Evolutionary conservation across 2,888 invertebrate species (phyloP).

Genomic region (Cancer borealis): DNA sequence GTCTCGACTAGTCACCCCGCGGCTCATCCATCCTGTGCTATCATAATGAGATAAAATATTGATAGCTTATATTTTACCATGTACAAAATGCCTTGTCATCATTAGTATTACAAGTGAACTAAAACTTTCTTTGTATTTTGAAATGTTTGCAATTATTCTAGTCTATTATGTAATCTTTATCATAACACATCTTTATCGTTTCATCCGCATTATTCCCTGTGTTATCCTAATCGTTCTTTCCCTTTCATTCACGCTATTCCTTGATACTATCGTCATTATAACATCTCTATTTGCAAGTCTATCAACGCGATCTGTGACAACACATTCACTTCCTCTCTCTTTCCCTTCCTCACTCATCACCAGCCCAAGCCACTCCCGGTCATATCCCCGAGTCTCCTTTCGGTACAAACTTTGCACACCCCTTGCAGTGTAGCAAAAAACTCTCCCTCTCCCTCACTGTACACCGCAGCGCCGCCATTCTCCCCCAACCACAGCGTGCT

Average conservation of each 20-base stretch:
- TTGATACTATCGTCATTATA: not conserved
- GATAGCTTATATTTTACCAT: not conserved
- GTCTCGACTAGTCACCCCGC: not conserved
- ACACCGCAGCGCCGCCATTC: not conserved
- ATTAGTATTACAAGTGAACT: not conserved
- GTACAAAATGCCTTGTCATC: not conserved
- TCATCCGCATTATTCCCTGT: not conserved
- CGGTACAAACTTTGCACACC: slow-evolving; percentile 18
- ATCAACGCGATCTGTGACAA: slow-evolving; percentile 10
- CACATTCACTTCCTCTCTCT: not conserved
- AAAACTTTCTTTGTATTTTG: not conserved
- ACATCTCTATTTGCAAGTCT: not conserved
- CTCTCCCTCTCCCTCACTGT: not conserved
- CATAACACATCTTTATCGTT: not conserved
- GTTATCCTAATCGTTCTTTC: not conserved
- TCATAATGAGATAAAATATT: not conserved
- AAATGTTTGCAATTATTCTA: not conserved
- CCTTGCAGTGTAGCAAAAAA: not conserved
- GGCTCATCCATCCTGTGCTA: not conserved
- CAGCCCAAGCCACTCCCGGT: not conserved
- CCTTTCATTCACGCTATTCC: not conserved
- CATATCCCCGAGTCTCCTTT: not conserved
- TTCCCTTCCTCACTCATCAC: not conserved
- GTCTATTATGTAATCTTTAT: not conserved
- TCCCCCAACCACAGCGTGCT: not conserved